phyloP scores from a whole-genome alignment of 2,888 invertebrate genomes.

The Macrosiphum euphorbiae region DNA sequence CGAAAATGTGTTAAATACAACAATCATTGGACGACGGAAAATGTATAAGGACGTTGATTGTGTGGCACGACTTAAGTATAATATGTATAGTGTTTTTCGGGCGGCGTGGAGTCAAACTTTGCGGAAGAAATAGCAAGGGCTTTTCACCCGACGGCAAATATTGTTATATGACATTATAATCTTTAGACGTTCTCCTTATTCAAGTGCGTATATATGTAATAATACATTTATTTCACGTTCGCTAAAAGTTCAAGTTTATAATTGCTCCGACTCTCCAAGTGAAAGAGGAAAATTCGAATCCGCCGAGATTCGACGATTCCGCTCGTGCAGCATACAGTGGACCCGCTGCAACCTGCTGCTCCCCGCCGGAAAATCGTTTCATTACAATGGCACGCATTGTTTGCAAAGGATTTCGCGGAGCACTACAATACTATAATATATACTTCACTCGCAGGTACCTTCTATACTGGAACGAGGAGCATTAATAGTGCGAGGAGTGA shows the following conservation, averaged over 20 bases:
- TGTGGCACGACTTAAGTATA: not conserved
- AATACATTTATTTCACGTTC: slow-evolving; percentile 53
- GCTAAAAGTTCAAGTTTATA: slow-evolving; percentile 59
- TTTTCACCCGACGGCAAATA: slow-evolving; percentile 54
- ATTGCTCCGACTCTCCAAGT: slow-evolving; percentile 32
- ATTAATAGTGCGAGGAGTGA: not conserved
- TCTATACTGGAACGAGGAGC: not conserved
- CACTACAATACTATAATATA: not conserved
- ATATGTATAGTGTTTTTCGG: not conserved
- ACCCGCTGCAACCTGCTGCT: not conserved
- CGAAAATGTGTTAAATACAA: slow-evolving; percentile 18
- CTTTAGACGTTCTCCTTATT: slow-evolving; percentile 7
- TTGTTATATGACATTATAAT: slow-evolving; percentile 59
- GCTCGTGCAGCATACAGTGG: not conserved
- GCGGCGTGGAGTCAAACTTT: slow-evolving; percentile 26
- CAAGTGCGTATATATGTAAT: not conserved
- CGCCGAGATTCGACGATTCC: slow-evolving; percentile 20
- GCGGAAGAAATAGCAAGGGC: not conserved
- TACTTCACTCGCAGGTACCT: not conserved
- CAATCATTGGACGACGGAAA: not conserved
- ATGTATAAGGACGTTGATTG: not conserved
- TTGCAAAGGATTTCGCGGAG: not conserved
- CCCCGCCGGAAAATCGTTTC: not conserved
- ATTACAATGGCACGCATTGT: slow-evolving; percentile 7
- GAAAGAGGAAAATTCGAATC: slow-evolving; percentile 38